phyloP scores from a whole-genome alignment of 2,797 vertebrate genomes.

The Phoeniculus purpureus region DNA sequence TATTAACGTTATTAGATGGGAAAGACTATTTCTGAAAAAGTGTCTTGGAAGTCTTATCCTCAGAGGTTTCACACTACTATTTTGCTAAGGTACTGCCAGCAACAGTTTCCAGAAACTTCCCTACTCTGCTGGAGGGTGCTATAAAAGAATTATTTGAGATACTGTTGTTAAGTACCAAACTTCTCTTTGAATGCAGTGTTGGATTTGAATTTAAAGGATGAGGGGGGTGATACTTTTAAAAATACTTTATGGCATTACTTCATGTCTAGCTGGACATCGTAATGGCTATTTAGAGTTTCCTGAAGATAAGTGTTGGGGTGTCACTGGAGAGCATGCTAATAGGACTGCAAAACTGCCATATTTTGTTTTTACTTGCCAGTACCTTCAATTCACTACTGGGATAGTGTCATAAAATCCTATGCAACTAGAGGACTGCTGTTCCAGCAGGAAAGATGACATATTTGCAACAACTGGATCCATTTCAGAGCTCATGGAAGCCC shows the following conservation, averaged over 20 bases:
- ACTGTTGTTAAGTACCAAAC: neutral
- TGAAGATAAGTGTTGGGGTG: neutral
- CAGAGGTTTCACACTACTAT: neutral
- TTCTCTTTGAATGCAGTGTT: neutral
- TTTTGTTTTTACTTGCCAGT: neutral
- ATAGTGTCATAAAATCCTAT: neutral
- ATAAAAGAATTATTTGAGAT: neutral
- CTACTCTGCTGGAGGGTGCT: neutral
- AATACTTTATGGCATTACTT: neutral
- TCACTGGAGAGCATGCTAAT: rapidly evolving
- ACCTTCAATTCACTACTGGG: neutral
- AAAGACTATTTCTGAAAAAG: neutral
- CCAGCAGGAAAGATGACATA: neutral
- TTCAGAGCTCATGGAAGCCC: neutral
- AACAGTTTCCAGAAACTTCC: neutral
- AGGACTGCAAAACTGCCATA: neutral
- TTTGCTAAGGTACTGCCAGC: neutral
- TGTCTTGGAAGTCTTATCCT: neutral
- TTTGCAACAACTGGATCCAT: neutral
- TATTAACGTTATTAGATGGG: neutral
- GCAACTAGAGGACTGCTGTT: neutral
- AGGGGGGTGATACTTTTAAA: neutral
- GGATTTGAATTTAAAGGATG: neutral
- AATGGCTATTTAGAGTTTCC: neutral
- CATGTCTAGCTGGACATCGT: neutral